Conservation (phyloP, 1,140 invertebrate genomes). For the Calycopis cecrops region DNA sequence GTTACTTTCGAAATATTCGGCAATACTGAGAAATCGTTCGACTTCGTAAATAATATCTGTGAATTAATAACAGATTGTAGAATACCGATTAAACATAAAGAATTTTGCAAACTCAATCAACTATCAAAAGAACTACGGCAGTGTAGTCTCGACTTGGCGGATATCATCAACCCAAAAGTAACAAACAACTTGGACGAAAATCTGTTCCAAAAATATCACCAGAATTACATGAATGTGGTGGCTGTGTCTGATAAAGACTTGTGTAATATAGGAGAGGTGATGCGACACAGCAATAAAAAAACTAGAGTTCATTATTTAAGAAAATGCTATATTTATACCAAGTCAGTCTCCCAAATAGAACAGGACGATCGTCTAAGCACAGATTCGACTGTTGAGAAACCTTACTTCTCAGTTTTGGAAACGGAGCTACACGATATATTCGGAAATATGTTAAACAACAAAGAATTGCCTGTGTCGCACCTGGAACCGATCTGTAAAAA, state of each 20-base stretch:
- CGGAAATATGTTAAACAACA: slow-evolving; percentile 66
- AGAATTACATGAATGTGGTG: slow-evolving; percentile 67
- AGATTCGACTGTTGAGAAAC: slow-evolving; percentile 26
- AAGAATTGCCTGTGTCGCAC: slow-evolving; percentile 56
- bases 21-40: slow-evolving; percentile 59
- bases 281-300: slow-evolving; percentile 49
- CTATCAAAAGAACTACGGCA: slow-evolving; percentile 60
- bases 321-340: slow-evolving; percentile 68
- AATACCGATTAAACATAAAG: slow-evolving; percentile 67
- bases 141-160: slow-evolving; percentile 51
- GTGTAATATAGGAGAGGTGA: slow-evolving; percentile 59
- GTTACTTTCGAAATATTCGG: slow-evolving; percentile 70
- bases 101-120: slow-evolving; percentile 67
- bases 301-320: slow-evolving; percentile 57
- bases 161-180: slow-evolving; percentile 42
- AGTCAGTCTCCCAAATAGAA: slow-evolving; percentile 59
- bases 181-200: slow-evolving; percentile 40
- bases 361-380: slow-evolving; percentile 38
- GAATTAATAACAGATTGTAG: slow-evolving; percentile 62
- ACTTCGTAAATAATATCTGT: slow-evolving; percentile 64
- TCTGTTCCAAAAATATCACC: slow-evolving; percentile 61
- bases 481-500: slow-evolving; percentile 70
- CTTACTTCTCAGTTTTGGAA: slow-evolving; percentile 61
- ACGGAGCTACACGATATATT: slow-evolving; percentile 64
- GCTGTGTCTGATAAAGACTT: slow-evolving; percentile 64